Percentiles rank a stretch among this genome's conserved stretches.
Conservation (phyloP, 2,113 vertebrate species). For the Quiscalus mexicanus region DNA sequence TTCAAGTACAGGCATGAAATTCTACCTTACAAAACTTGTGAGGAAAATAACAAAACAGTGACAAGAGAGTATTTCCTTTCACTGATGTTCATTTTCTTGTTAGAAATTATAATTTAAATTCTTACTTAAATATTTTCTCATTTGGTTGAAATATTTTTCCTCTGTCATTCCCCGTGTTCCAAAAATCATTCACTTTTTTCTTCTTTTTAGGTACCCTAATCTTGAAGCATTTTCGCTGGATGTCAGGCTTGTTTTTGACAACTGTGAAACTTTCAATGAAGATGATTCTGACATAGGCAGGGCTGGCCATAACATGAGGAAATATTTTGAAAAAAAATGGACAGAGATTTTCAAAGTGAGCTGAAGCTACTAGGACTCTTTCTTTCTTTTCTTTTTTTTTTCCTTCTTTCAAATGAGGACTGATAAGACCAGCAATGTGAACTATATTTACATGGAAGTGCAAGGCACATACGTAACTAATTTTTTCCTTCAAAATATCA, state of each 20-base stretch:
- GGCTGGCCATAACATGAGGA: constrained; percentile 97
- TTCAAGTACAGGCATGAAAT: not conserved
- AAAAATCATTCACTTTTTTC: constrained; percentile 25
- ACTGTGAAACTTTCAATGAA: constrained; percentile 99
- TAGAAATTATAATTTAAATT: not conserved
- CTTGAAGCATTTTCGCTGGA: constrained; percentile 96
- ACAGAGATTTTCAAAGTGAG: constrained; percentile 96
- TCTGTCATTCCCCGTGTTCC: not conserved
- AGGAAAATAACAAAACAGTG: not conserved
- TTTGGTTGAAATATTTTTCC: not conserved
- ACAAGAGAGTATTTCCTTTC: not conserved
- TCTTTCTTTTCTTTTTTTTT: not conserved
- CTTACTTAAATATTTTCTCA: not conserved
- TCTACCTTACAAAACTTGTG: not conserved
- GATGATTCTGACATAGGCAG: constrained; percentile 98
- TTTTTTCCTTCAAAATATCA: constrained; percentile 71
- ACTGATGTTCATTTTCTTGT: not conserved
- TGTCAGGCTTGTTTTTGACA: constrained; percentile 98
- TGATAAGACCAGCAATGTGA: constrained; percentile 82
- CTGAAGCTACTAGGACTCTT: constrained; percentile 78
- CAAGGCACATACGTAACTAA: constrained; percentile 73
- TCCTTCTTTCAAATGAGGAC: constrained; percentile 67
- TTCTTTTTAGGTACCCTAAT: constrained; percentile 89
- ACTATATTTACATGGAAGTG: constrained; percentile 77
- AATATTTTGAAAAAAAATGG: constrained; percentile 99